A percentile compares a stretch with the other conserved stretches of the same genome.
Evolutionary conservation across 2,797 vertebrate genomes (phyloP).

Genomic region (Buceros bicornis): DNA sequence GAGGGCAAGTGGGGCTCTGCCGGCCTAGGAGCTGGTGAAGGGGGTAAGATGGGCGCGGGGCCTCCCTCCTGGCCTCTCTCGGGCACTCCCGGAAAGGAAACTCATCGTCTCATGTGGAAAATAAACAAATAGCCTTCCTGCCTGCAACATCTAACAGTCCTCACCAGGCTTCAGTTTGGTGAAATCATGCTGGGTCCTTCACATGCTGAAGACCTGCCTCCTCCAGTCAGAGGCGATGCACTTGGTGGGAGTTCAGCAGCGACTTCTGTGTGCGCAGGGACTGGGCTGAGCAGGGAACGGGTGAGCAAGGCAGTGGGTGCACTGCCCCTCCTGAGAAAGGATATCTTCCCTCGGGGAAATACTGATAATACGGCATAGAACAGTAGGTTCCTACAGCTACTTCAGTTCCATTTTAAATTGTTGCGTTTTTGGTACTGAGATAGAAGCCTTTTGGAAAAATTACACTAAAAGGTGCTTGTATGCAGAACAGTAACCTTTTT

Average conservation of each 20-base stretch:
- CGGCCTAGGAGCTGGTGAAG: conserved; percentile 9
- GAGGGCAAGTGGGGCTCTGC: not conserved
- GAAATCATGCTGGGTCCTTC: not conserved
- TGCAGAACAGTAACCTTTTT: not conserved
- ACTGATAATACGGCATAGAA: not conserved
- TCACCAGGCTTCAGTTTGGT: not conserved
- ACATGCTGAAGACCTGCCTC: not conserved
- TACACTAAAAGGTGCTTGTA: not conserved
- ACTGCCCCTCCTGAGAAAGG: not conserved
- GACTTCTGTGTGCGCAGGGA: not conserved
- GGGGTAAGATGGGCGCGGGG: conserved; percentile 33
- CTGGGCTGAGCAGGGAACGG: not conserved
- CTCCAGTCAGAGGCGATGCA: not conserved
- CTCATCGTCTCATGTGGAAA: not conserved
- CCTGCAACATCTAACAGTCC: not conserved
- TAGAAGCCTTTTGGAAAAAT: not conserved
- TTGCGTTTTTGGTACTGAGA: not conserved
- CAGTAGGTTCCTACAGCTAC: not conserved
- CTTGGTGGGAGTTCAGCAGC: not conserved
- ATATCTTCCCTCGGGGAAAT: not conserved
- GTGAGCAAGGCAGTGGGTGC: not conserved
- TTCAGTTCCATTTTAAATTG: not conserved
- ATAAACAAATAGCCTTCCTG: not conserved
- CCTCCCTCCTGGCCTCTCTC: not conserved
- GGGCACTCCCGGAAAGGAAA: not conserved